Evolutionary conservation across 2,797 vertebrate species (phyloP).

Genomic region (Ceyx erithaca): DNA sequence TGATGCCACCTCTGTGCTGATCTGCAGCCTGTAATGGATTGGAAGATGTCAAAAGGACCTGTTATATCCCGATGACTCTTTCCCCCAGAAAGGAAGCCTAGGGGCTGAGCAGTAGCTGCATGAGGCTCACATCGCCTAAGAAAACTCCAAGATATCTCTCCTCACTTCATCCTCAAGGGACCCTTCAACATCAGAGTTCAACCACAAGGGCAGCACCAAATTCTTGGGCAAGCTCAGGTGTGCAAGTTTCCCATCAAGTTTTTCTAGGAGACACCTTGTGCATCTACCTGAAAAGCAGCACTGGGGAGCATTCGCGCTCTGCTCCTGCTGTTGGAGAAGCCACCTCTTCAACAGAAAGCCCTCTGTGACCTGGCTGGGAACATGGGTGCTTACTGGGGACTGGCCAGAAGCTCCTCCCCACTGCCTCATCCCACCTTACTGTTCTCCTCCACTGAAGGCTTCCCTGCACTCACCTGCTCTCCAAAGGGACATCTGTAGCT

Average conservation of each 20-base stretch:
- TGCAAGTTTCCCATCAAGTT: rapidly evolving
- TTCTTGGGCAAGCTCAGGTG: not conserved
- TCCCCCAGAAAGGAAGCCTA: not conserved
- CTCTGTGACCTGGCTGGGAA: not conserved
- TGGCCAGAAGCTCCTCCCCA: not conserved
- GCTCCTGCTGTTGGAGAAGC: not conserved
- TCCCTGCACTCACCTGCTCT: not conserved
- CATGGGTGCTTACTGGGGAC: not conserved
- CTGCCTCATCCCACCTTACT: not conserved
- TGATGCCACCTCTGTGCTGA: not conserved
- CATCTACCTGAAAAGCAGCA: not conserved
- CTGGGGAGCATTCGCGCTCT: rapidly evolving
- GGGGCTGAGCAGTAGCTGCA: not conserved
- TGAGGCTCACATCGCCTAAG: not conserved
- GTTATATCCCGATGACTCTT: not conserved
- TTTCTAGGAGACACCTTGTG: not conserved
- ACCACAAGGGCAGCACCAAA: not conserved
- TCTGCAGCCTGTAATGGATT: not conserved
- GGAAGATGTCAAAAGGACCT: not conserved
- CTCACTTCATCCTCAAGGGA: not conserved
- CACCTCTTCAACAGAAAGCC: not conserved
- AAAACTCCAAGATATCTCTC: not conserved
- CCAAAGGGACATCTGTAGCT: not conserved
- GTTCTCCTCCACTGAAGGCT: not conserved
- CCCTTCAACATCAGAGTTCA: not conserved